phyloP scores from a whole-genome alignment of 2,888 invertebrate genomes.

The Andrena flavipes region DNA sequence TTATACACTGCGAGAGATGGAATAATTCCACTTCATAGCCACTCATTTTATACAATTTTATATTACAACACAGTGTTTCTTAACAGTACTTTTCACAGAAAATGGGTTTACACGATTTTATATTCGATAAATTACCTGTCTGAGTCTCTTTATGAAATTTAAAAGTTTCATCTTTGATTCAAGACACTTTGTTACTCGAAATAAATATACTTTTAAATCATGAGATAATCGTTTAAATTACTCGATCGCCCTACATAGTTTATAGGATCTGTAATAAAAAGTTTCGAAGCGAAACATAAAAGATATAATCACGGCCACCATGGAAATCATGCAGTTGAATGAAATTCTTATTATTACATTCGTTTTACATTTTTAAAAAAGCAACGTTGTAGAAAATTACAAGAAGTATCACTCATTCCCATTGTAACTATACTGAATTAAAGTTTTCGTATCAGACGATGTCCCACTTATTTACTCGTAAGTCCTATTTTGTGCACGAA shows the following conservation, averaged over 20 bases:
- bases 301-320: constrained; percentile 40
- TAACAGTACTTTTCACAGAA: constrained; percentile 48
- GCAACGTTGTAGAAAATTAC: constrained; percentile 29
- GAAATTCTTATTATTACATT: constrained; percentile 22
- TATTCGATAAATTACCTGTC: constrained; percentile 41
- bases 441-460: constrained; percentile 23
- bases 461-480: constrained; percentile 81
- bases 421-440: constrained; percentile 44
- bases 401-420: constrained; percentile 39
- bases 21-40: constrained; percentile 62
- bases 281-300: constrained; percentile 42
- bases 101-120: constrained; percentile 27
- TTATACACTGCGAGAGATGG: constrained; percentile 61
- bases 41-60: constrained; percentile 68
- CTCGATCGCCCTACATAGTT: constrained; percentile 32
- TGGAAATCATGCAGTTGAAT: constrained; percentile 44
- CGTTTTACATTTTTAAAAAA: constrained; percentile 7
- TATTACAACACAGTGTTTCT: constrained; percentile 61
- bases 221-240: constrained; percentile 39
- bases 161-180: constrained; percentile 13
- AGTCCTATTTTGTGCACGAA: constrained; percentile 75
- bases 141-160: constrained; percentile 17
- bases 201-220: constrained; percentile 28
- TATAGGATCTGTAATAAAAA: constrained; percentile 24
- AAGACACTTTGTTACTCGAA: constrained; percentile 7